phyloP scores from a whole-genome alignment of 2,113 vertebrate genomes.

The Procapra przewalskii region DNA sequence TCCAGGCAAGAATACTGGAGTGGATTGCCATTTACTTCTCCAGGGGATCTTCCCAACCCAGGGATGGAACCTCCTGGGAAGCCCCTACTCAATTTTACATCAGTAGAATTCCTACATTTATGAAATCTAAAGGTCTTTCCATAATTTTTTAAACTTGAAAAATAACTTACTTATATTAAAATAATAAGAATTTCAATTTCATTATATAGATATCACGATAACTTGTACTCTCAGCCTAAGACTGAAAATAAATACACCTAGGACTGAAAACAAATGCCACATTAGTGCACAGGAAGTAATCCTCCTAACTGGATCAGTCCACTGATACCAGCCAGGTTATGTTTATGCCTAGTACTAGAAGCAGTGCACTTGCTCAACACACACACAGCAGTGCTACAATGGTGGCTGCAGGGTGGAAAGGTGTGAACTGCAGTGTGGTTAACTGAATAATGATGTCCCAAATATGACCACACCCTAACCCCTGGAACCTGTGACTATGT shows the following conservation, averaged over 20 bases:
- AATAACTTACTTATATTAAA: not conserved
- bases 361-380: accelerated
- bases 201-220: not conserved
- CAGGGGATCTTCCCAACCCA: not conserved
- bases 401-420: not conserved
- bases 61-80: not conserved
- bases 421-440: not conserved
- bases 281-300: not conserved
- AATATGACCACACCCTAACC: not conserved
- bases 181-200: not conserved
- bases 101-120: not conserved
- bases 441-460: not conserved
- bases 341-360: not conserved
- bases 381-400: accelerated
- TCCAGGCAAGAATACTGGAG: not conserved
- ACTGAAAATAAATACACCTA: not conserved
- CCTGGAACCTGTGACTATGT: too few relatives aligned
- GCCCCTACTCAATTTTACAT: not conserved
- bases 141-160: not conserved
- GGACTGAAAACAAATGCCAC: not conserved
- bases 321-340: accelerated
- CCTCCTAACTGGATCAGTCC: not conserved
- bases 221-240: not conserved
- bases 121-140: not conserved
- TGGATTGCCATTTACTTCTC: not conserved